Conservation (phyloP, 2,113 vertebrate species). For the Pteropus alecto region DNA sequence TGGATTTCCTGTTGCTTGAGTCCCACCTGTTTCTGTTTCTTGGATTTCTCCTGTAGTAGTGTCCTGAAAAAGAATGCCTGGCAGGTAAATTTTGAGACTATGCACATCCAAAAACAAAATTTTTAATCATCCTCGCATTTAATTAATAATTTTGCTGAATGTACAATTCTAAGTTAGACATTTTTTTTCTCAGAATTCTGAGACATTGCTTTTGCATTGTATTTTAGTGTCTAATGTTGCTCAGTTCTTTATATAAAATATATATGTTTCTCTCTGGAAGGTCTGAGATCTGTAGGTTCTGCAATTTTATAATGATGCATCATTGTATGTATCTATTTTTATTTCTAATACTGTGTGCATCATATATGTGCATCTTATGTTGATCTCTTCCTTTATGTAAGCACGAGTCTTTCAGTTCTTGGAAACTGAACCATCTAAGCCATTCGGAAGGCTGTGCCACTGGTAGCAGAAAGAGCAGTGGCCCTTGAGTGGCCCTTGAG, state of each 20-base stretch:
- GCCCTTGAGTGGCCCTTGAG: not conserved
- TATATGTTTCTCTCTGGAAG: not conserved
- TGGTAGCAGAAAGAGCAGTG: not conserved
- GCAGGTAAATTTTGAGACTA: not conserved
- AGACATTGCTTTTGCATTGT: not conserved
- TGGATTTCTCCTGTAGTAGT: not conserved
- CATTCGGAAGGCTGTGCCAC: not conserved
- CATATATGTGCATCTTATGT: accelerated
- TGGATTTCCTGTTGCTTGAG: not conserved
- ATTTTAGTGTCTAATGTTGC: not conserved
- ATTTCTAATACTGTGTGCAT: accelerated
- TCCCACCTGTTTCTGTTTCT: not conserved
- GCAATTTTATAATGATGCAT: not conserved
- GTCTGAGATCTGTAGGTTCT: not conserved
- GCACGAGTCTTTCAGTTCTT: not conserved
- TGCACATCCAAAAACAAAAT: not conserved
- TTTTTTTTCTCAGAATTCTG: not conserved
- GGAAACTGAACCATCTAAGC: not conserved
- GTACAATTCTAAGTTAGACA: not conserved
- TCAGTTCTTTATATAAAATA: not conserved
- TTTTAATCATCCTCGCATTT: not conserved
- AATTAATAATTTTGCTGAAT: not conserved
- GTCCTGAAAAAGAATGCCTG: not conserved
- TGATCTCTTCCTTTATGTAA: not conserved
- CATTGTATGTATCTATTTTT: not conserved